Evolutionary conservation across 2,888 invertebrate species (phyloP), one percentile per base, ranked within the genome.

Genomic region (Idaea straminata): DNA sequence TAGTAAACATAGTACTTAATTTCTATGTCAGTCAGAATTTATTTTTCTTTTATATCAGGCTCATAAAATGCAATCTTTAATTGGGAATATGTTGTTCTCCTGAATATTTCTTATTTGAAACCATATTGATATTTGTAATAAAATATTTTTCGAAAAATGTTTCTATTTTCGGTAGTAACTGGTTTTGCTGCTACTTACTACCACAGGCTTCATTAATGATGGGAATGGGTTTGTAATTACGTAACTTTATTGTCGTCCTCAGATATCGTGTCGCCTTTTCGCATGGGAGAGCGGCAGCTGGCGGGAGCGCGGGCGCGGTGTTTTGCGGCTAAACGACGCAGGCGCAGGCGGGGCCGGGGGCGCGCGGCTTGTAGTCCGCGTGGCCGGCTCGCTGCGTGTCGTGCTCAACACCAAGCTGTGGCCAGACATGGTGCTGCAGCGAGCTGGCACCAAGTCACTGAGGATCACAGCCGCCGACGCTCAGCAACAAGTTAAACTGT

Each of bases 331-430:
- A 15, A 99, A 99, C 91, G 98, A 98, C 88, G 94, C 78, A 85
- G 58, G 58, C 58, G 92, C 83, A 83, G 91, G 73, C 15, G 80
- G 77, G 62, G 68, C 67, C 64, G 75, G 74, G 67, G 76, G 70
- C 59, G 81, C 98, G 96, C 69, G 98, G 70, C 94, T 99, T 15
- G 98, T 99, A 34, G 97, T 98, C 83, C 94, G 99, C 70, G 97
- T 97, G 36, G 95, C 97, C 16, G 99, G 99, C 62, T 98, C 97
- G 76, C 94, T 98, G 74, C 94, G 98, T 65, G 96, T 99, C 64
- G 95, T 98, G 80, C 94, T 99, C 67, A 99, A 99, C 87, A 98
- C 98, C 59, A 98, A 98, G 94, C 94, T 97, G 71, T 98, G 98
- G 98, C 95, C 96, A 5, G 98, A 96, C 70, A 98, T 98, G 98